These are phyloP conservation scores for Ormyrus rosae DNA, from an alignment of 2,888 invertebrate species.

Conservation along the genomic window DNA sequence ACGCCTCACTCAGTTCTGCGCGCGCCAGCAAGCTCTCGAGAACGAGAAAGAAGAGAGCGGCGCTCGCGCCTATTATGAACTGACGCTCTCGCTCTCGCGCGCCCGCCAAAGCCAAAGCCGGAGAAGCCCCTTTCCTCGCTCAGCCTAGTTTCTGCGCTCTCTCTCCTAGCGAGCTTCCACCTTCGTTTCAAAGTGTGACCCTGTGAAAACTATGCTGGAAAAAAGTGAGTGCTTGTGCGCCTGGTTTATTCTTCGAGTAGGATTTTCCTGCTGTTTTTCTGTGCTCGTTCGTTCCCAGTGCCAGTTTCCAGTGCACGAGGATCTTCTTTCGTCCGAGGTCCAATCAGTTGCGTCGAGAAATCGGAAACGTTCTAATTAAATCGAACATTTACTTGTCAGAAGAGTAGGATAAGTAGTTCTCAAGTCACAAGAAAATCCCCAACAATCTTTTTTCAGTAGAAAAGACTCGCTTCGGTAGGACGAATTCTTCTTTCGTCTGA, in stretches of 20 bases:
- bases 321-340: too few species aligned
- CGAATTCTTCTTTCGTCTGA: not conserved
- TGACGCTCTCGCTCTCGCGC: constrained; percentile 29
- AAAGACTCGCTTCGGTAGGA: not conserved
- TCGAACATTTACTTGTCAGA: too few species aligned
- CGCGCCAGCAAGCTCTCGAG: constrained; percentile 52
- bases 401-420: too few species aligned
- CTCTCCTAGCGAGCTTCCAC: constrained; percentile 49
- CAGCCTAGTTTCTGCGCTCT: constrained; percentile 56
- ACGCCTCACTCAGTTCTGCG: constrained; percentile 70
- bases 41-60: constrained; percentile 16
- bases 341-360: too few species aligned
- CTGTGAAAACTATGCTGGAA: constrained; percentile 67
- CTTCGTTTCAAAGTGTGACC: constrained; percentile 16
- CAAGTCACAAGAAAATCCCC: too few species aligned
- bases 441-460: not conserved
- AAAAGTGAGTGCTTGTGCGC: constrained; percentile 70
- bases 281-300: too few species aligned
- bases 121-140: constrained; percentile 47
- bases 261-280: too few species aligned
- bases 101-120: not conserved
- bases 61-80: constrained; percentile 57
- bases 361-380: too few species aligned
- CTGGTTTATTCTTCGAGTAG: too few species aligned
- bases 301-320: too few species aligned